A percentile compares a stretch with the other conserved stretches of the same genome.
Conservation (phyloP, 2,888 invertebrate species). For the Harmothoe impar region DNA sequence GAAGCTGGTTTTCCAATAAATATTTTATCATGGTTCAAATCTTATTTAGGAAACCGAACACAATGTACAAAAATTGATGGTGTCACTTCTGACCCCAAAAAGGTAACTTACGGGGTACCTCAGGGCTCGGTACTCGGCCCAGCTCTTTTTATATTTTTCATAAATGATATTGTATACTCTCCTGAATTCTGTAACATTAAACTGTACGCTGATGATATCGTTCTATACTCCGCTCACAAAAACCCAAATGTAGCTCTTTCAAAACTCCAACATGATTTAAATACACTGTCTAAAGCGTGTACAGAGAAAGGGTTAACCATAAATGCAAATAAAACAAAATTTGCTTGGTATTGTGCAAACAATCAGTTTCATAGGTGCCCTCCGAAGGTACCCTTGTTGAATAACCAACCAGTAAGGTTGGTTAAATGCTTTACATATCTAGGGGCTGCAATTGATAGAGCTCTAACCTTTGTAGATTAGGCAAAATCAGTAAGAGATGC, state of each 20-base stretch:
- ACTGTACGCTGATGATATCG: neutral
- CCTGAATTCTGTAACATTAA: neutral
- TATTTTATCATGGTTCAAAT: neutral
- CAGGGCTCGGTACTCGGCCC: neutral
- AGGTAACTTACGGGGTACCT: neutral
- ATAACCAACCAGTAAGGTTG: neutral
- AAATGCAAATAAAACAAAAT: no score
- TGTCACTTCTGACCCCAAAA: neutral
- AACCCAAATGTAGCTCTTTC: neutral
- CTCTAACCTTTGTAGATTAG: no score
- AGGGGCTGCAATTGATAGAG: no score
- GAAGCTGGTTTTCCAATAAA: neutral
- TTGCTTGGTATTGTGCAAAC: no score
- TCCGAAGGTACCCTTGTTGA: neutral
- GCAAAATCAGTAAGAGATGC: no score
- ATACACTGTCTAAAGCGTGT: neutral
- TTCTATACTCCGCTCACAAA: neutral
- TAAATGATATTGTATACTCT: neutral
- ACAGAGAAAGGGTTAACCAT: neutral
- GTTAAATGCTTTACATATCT: neutral
- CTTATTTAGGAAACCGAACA: neutral
- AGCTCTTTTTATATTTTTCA: neutral
- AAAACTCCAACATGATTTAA: neutral
- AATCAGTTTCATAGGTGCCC: neutral
- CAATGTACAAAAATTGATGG: neutral